A percentile compares a stretch with the other conserved stretches of the same genome.
phyloP scores from a whole-genome alignment of 2,888 invertebrate species.

The Ferdinandea cuprea region DNA sequence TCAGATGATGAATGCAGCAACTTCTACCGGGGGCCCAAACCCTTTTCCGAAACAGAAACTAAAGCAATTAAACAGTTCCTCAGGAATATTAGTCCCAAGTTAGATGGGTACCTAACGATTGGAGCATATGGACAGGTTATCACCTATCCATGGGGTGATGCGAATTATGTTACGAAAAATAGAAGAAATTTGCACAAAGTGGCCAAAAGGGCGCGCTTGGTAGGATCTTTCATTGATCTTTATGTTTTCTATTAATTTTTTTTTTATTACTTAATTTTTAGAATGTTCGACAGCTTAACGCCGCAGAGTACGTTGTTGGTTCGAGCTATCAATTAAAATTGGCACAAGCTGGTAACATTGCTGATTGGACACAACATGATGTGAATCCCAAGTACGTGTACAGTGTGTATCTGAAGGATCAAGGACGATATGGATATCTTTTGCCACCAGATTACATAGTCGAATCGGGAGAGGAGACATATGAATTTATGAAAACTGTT shows the following conservation, averaged over 20 bases:
- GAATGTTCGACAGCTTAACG: constrained; percentile 79
- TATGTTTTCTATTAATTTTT: background rate
- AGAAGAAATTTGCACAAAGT: constrained; percentile 77
- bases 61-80: constrained; percentile 85
- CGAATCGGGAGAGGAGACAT: constrained; percentile 81
- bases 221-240: constrained; percentile 53
- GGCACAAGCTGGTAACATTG: constrained; percentile 80
- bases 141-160: constrained; percentile 82
- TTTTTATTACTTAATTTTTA: constrained; percentile 54
- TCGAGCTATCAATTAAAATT: constrained; percentile 80
- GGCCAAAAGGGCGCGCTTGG: constrained; percentile 77
- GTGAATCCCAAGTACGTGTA: constrained; percentile 80
- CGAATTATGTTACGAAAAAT: constrained; percentile 80
- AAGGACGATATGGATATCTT: constrained; percentile 81
- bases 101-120: constrained; percentile 80
- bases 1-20: constrained; percentile 91
- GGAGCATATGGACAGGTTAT: constrained; percentile 84
- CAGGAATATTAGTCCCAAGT: constrained; percentile 78
- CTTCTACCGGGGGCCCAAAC: constrained; percentile 89
- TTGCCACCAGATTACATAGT: constrained; percentile 81
- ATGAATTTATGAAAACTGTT: constrained; percentile 79
- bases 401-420: constrained; percentile 80
- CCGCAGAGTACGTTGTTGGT: constrained; percentile 80
- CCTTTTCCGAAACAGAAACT: constrained; percentile 94
- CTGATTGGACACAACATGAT: constrained; percentile 80